Conservation (phyloP, 2,113 vertebrate species). For the Tenebrosternarchus preto region DNA sequence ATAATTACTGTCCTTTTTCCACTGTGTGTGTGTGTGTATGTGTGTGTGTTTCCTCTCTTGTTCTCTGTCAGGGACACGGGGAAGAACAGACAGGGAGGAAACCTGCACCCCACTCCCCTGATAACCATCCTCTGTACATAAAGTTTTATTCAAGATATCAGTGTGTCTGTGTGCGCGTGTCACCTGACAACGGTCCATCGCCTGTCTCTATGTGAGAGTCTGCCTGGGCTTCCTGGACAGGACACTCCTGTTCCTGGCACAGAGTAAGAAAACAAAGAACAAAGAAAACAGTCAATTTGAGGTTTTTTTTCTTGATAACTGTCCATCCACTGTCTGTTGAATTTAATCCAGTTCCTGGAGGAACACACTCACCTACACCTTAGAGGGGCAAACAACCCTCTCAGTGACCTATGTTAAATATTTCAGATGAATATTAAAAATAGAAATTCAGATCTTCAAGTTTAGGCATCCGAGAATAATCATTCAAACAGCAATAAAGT, state of each 20-base stretch:
- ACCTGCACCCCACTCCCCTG: constrained; percentile 61
- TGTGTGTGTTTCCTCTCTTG: constrained; percentile 43
- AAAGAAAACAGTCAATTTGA: constrained; percentile 20
- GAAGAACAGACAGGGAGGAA: constrained; percentile 62
- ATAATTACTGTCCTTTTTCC: constrained; percentile 30
- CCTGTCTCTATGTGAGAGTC: constrained; percentile 66
- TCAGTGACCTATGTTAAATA: neutral
- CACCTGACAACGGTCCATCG: constrained; percentile 78
- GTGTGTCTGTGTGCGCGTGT: constrained; percentile 34
- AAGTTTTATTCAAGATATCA: constrained; percentile 5
- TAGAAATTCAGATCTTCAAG: neutral
- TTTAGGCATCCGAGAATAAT: neutral
- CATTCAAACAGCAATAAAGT: neutral
- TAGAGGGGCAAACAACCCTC: neutral
- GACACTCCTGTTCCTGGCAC: constrained; percentile 49
- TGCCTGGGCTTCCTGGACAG: constrained; percentile 68
- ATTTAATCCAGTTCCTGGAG: neutral
- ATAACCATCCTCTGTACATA: constrained; percentile 22
- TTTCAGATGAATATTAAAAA: neutral
- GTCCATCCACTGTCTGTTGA: neutral
- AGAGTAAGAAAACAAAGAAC: constrained; percentile 29
- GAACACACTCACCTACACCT: constrained; percentile 22
- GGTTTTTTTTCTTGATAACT: no score
- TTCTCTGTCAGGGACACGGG: constrained; percentile 16
- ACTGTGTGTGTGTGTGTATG: constrained; percentile 15